These are phyloP conservation scores for Bembecia ichneumoniformis DNA, from an alignment of 2,888 invertebrate genomes.

Conservation along the genomic window DNA sequence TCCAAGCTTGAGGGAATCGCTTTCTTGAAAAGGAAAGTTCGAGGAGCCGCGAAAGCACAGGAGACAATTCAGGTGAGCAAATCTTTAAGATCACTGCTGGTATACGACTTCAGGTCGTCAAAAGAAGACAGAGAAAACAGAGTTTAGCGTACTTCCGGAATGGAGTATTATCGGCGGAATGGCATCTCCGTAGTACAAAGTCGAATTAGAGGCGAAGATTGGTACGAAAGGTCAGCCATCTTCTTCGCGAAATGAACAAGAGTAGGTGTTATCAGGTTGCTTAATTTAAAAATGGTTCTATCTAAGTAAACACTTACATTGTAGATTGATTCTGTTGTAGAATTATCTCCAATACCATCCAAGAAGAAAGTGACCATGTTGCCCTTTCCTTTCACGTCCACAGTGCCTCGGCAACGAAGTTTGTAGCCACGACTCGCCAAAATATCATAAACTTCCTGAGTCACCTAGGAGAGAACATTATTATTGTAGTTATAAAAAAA, in stretches of 20 bases:
- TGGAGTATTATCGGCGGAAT: neutral
- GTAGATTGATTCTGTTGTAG: slow-evolving; percentile 26
- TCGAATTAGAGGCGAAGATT: too few relatives aligned
- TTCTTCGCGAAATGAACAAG: too few relatives aligned
- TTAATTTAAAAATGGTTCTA: too few relatives aligned
- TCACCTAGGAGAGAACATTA: slow-evolving; percentile 74
- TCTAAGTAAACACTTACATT: slow-evolving; percentile 24
- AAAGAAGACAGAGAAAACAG: neutral
- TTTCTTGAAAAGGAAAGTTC: too few relatives aligned
- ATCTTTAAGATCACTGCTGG: too few relatives aligned
- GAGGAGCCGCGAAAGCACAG: too few relatives aligned
- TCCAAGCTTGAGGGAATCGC: too few relatives aligned
- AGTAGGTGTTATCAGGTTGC: too few relatives aligned
- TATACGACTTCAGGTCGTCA: too few relatives aligned
- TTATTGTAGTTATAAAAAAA: neutral
- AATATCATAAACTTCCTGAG: slow-evolving; percentile 89
- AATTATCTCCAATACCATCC: slow-evolving; percentile 56
- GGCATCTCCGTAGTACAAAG: too few relatives aligned
- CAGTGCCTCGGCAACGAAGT: slow-evolving; percentile 86
- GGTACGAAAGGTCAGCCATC: too few relatives aligned
- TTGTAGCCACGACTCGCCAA: slow-evolving; percentile 83
- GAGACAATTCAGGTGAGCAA: too few relatives aligned
- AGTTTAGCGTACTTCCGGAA: neutral
- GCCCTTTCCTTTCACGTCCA: slow-evolving; percentile 95
- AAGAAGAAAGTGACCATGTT: slow-evolving; percentile 94